These are phyloP conservation scores for Lepidochrysops patricia DNA, from an alignment of 2,888 invertebrate species.

Conservation along the genomic window DNA sequence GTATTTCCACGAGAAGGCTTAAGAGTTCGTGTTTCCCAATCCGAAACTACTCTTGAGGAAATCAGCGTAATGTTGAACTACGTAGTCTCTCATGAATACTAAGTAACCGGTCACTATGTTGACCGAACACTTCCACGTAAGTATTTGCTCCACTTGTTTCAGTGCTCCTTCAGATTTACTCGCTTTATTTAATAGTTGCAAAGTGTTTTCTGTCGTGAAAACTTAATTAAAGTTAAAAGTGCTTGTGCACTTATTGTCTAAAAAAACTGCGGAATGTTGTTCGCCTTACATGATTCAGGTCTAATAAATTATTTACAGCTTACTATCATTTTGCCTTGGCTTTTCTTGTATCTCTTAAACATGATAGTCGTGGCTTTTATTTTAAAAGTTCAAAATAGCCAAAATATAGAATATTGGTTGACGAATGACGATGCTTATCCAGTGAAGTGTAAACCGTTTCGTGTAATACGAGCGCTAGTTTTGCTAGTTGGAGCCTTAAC, in stretches of 20 bases:
- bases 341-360: too few species aligned
- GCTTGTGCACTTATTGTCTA: not conserved
- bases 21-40: constrained; percentile 39
- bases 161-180: not conserved
- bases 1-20: not conserved
- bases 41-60: constrained; percentile 57
- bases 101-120: constrained; percentile 27
- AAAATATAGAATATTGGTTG: not conserved
- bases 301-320: too few species aligned
- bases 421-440: too few species aligned
- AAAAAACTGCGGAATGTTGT: not conserved
- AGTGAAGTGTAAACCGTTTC: not conserved
- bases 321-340: too few species aligned
- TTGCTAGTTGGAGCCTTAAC: not conserved
- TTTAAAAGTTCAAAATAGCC: too few species aligned
- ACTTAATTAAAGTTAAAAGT: not conserved
- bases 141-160: constrained; percentile 4
- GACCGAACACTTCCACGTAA: constrained; percentile 13
- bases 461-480: not conserved
- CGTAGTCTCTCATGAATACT: constrained; percentile 59
- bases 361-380: too few species aligned
- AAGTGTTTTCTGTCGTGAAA: not conserved
- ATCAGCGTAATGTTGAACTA: constrained; percentile 55
- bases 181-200: not conserved
- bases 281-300: not conserved